These are phyloP conservation scores for Poeciliopsis occidentalis DNA, from an alignment of 2,113 vertebrate species.

Conservation along the genomic window DNA sequence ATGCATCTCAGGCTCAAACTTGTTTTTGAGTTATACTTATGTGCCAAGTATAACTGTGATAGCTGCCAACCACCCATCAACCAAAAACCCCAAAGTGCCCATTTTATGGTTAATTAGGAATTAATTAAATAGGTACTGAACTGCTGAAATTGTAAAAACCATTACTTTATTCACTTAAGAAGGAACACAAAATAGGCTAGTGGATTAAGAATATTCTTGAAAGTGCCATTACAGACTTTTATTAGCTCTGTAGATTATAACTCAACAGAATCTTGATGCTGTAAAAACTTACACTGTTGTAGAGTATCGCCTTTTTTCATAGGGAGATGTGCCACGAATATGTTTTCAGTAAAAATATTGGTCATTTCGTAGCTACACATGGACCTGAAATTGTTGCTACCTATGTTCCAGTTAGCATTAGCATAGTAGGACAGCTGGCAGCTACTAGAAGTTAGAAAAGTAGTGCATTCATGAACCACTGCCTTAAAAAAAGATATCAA, in stretches of 20 bases:
- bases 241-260: background rate
- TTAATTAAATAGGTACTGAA: background rate
- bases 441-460: background rate
- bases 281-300: too few relatives aligned
- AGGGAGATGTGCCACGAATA: too few relatives aligned
- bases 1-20: constrained; percentile 1
- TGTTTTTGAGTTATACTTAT: background rate
- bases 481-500: background rate
- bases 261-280: too few relatives aligned
- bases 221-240: background rate
- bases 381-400: background rate
- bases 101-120: background rate
- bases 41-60: background rate
- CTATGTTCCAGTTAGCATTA: background rate
- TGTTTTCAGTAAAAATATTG: too few relatives aligned
- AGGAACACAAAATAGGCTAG: background rate
- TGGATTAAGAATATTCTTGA: background rate
- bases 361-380: background rate
- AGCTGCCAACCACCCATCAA: background rate
- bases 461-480: background rate
- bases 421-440: background rate
- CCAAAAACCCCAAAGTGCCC: background rate
- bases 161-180: background rate
- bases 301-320: too few relatives aligned
- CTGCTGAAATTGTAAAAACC: background rate